Base-by-base conservation (phyloP, 2,113 vertebrate species). In the Salvelinus namaycush region DNA sequence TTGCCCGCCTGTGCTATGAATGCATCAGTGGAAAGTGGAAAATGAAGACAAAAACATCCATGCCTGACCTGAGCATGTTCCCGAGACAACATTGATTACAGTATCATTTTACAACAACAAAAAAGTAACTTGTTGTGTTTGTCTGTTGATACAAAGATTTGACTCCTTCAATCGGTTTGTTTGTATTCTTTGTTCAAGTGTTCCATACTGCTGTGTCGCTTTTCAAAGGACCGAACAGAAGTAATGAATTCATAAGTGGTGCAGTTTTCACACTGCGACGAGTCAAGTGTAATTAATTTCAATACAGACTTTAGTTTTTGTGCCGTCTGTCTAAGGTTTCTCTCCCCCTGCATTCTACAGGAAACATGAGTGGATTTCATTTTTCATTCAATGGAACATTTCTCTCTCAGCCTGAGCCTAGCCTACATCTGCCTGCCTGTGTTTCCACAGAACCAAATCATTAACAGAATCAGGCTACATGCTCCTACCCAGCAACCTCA, bases 371-470 rank as follows among this genome's bases (percentile, higher is more conserved):
- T 86, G 68, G 68, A 72, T 80, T 83, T 88, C 72, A 74, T 79
- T 72, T 83, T 80, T 79, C 77, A 79, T 78, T 73, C 74, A 85
- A 39, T 75, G 74, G 79, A 88, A 82, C 73, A 77, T 66, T 86
- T 86, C 48, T 77, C 70, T 78, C 67, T 78, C 76, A 86, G 76
- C 69, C 72, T 74, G 13, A 54, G 14, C 51, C 51, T 54, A 54
- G 51, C 51, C 51, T 54, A 44, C 39, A 18, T 87, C 77, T 81
- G 83, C 73, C 81, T 79, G 73, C 27, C 20, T 75, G 75, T 70
- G 68, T 76, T 74, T 73, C 75, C 78, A 74, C 77, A 81, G 84
- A 81, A 83, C 83, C 87, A 85, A 78, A 83, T 84, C 84, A 86
- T 89, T 85, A 83, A 65, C 74, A 74, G 83, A 79, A 80, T 83